Conservation (phyloP, 2,888 invertebrate species). For the Thysanoteuthis rhombus region DNA sequence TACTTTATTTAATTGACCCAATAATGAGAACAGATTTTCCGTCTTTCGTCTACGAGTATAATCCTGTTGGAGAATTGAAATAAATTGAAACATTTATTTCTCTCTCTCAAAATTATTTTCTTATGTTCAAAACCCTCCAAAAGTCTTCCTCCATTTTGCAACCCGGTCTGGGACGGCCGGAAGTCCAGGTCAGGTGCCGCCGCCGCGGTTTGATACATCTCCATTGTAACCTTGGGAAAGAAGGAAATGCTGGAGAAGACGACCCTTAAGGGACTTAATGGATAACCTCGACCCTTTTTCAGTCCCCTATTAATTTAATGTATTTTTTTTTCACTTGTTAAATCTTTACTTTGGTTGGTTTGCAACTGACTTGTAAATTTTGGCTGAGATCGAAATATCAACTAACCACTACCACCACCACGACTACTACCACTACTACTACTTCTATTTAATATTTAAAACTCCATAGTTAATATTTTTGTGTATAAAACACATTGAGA, state of each 20-base stretch:
- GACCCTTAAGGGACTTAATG: neutral
- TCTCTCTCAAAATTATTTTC: too few species aligned
- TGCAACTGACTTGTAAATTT: neutral
- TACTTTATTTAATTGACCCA: too few species aligned
- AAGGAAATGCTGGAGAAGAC: neutral
- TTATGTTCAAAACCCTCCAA: neutral
- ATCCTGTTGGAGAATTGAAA: too few species aligned
- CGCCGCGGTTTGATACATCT: neutral
- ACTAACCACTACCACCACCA: neutral
- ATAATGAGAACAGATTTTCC: too few species aligned
- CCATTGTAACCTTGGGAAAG: neutral
- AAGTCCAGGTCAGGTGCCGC: neutral
- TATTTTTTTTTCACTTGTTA: neutral
- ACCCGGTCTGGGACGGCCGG: neutral
- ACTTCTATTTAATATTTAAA: neutral
- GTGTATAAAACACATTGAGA: neutral
- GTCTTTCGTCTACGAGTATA: too few species aligned
- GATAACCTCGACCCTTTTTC: neutral
- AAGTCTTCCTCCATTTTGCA: neutral
- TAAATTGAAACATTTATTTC: too few species aligned
- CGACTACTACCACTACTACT: neutral
- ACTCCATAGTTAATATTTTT: neutral
- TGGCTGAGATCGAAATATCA: neutral
- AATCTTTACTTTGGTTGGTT: neutral
- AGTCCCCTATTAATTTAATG: neutral